Evolutionary conservation across 2,888 invertebrate genomes (phyloP).

Genomic region (Zootermopsis nevadensis): DNA sequence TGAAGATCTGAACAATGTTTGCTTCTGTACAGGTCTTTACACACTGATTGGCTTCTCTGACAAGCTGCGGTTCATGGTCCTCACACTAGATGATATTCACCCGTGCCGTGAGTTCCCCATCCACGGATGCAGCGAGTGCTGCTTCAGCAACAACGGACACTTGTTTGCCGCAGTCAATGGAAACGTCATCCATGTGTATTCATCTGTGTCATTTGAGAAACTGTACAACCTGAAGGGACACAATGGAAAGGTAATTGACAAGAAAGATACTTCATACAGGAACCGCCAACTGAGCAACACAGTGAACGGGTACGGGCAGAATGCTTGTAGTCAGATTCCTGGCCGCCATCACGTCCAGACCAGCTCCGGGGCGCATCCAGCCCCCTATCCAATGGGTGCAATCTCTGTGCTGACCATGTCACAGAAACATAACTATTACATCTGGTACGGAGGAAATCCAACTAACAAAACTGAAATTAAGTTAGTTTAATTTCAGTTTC

Average conservation of each 20-base stretch:
- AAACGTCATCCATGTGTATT: conserved; percentile 87
- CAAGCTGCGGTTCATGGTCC: conserved; percentile 87
- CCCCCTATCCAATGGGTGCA: too few relatives aligned
- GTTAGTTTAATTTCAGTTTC: too few relatives aligned
- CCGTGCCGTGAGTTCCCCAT: conserved; percentile 77
- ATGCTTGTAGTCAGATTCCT: too few relatives aligned
- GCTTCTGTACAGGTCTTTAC: conserved; percentile 73
- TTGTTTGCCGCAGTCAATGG: conserved; percentile 91
- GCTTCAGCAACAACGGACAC: conserved; percentile 88
- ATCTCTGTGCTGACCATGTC: too few relatives aligned
- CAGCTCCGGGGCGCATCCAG: too few relatives aligned
- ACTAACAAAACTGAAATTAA: too few relatives aligned
- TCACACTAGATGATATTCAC: conserved; percentile 87
- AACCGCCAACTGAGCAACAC: neutral
- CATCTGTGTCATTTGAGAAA: conserved; percentile 82
- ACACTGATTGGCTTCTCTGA: conserved; percentile 91
- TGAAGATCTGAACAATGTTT: neutral
- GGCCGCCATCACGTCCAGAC: too few relatives aligned
- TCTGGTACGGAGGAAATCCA: too few relatives aligned
- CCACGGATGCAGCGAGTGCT: conserved; percentile 79
- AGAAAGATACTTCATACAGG: conserved; percentile 15
- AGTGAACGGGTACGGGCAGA: neutral
- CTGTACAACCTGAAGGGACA: conserved; percentile 83
- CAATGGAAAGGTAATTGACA: conserved; percentile 72
- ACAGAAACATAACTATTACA: too few relatives aligned